phyloP scores from a whole-genome alignment of 2,888 invertebrate genomes.

The Lacanobia oleracea region DNA sequence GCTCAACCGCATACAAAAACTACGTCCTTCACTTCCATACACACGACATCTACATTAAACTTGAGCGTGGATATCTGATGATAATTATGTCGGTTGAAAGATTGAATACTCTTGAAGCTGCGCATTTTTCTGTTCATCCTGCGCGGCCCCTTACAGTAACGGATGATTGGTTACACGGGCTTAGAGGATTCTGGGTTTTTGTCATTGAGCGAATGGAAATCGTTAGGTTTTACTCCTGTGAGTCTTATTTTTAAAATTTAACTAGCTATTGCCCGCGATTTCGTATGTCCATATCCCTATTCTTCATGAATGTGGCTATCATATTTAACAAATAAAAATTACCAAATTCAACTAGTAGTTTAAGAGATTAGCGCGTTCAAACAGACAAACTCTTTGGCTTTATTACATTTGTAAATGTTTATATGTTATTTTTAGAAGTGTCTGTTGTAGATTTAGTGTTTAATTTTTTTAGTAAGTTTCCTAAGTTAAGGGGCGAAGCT shows the following conservation, averaged over 20 bases:
- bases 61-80: constrained; percentile 81
- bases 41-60: constrained; percentile 52
- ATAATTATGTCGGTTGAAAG: constrained; percentile 87
- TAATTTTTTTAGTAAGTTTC: too few species aligned
- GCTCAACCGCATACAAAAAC: not conserved
- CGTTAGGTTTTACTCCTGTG: not conserved
- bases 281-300: too few species aligned
- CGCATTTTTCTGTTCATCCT: constrained; percentile 71
- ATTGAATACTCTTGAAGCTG: constrained; percentile 83
- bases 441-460: too few species aligned
- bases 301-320: too few species aligned
- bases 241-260: not conserved
- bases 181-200: constrained; percentile 20
- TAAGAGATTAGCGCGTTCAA: too few species aligned
- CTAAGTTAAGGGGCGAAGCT: too few species aligned
- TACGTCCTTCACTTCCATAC: constrained; percentile 65
- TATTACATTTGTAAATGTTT: too few species aligned
- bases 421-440: too few species aligned
- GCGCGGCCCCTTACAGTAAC: constrained; percentile 38
- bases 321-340: too few species aligned
- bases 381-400: too few species aligned
- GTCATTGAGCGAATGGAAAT: constrained; percentile 8
- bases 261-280: too few species aligned
- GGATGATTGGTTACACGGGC: constrained; percentile 61
- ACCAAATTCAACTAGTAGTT: too few species aligned